Base-by-base conservation (phyloP, 2,797 vertebrate species). In the Avahi laniger region DNA sequence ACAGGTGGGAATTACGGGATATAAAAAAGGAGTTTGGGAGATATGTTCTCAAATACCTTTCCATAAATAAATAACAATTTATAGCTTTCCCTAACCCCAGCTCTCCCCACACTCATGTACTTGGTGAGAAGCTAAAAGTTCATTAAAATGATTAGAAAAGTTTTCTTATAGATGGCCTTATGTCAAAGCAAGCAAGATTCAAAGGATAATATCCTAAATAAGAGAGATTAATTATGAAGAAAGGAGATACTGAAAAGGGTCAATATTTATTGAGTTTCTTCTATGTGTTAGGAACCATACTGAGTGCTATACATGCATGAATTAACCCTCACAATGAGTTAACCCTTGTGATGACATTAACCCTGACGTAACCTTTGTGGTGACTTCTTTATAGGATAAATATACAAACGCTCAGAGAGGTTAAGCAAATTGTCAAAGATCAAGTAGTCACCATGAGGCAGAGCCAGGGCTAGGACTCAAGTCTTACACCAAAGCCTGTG, bases 231-330 rank as follows among this genome's bases (percentile, higher is more conserved):
- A 89, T 96, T 57, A 85, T 65, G 43, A 72, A 70, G 33, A 48
- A 88, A 81, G 79, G 46, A 97, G 59, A 96, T 76, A 93, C 59
- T 8, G 30, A 85, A 89, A 80, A 22, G 13, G 50, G 46, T 94
- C 90, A 93, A 54, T 87, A 92, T 88, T 95, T 91, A 88, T 52
- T 88, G 87, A 93, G 76, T 93, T 93, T 95, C 89, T 33, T 50
- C 41, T 89, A 18, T 94, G 93, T 91, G 83, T 94, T 90, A 91
- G 97, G 70, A 85, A 30, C 28, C 8, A 67, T 50, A 83, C 5
- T 13, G 15, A 35, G 33, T 59, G 43, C 30, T 91, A 81, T 67
- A 65, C 18, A 81, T 63, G 78, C n/a, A 63, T 52, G 38, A 94
- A 72, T 91, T 94, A 93, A 87, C 75, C 54, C 54, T 95, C 72